Conservation (phyloP, 2,113 vertebrate species). For the Marmota monax region DNA sequence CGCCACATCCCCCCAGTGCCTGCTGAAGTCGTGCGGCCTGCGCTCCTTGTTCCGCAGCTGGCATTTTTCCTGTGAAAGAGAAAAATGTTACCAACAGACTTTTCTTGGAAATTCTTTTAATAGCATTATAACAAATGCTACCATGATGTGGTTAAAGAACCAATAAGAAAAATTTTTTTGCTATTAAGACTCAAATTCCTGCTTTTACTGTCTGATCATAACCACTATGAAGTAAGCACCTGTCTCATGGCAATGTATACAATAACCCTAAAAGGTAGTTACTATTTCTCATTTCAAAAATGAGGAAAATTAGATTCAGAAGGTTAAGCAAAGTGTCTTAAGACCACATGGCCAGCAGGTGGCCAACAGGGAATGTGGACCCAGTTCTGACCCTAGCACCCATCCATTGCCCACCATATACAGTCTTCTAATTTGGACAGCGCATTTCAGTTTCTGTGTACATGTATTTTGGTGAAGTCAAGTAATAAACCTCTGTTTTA, state of each 20-base stretch:
- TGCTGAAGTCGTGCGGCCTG: conserved; percentile 94
- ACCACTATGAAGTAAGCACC: not conserved
- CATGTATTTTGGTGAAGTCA: not conserved
- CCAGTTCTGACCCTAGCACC: not conserved
- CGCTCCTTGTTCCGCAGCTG: conserved; percentile 95
- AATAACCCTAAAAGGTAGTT: not conserved
- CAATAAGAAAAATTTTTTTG: not conserved
- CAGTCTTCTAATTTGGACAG: not conserved
- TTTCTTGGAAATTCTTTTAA: accelerated
- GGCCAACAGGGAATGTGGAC: not conserved
- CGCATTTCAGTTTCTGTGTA: not conserved
- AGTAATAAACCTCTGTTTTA: not conserved
- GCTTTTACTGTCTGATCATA: not conserved
- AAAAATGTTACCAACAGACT: not conserved
- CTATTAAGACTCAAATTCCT: not conserved
- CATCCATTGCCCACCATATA: not conserved
- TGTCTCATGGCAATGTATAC: not conserved
- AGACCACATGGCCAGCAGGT: not conserved
- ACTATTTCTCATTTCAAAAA: not conserved
- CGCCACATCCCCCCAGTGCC: conserved; percentile 99
- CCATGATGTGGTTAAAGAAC: not conserved
- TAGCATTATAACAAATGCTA: not conserved
- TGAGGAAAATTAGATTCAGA: not conserved
- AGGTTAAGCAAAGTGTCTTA: not conserved
- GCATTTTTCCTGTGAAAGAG: conserved; percentile 92